phyloP scores from a whole-genome alignment of 2,113 vertebrate genomes.

The Gobius niger region DNA sequence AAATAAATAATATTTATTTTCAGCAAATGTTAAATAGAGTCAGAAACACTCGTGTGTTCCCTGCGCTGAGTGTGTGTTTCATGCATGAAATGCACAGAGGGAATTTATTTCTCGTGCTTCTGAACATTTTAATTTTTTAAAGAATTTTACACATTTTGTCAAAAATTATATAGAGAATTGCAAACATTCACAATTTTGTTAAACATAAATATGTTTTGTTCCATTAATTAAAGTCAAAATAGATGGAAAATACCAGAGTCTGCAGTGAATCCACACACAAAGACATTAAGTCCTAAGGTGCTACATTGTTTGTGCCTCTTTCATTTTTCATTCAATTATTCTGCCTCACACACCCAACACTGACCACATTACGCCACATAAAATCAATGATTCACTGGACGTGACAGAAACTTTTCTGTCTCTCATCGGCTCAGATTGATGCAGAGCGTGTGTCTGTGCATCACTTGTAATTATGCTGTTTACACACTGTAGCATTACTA shows the following conservation, averaged over 20 bases:
- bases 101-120: too few species aligned
- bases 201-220: too few species aligned
- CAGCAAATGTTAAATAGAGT: too few species aligned
- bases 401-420: constrained; percentile 38
- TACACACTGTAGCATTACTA: constrained; percentile 74
- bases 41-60: too few species aligned
- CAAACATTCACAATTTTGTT: too few species aligned
- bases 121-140: too few species aligned
- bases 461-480: constrained; percentile 75
- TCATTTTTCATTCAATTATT: constrained; percentile 37
- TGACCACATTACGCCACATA: constrained; percentile 28
- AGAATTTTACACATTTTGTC: too few species aligned
- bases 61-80: too few species aligned
- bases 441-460: constrained; percentile 68
- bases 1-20: too few species aligned
- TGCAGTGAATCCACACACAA: not conserved
- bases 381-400: constrained; percentile 31
- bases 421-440: constrained; percentile 65
- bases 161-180: too few species aligned
- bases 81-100: too few species aligned
- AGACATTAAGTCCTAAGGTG: constrained; percentile 16
- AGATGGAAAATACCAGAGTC: not conserved
- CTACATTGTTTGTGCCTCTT: constrained; percentile 26
- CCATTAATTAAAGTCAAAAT: too few species aligned
- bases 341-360: constrained; percentile 25